phyloP scores from a whole-genome alignment of 2,113 vertebrate species.

The Apaloderma vittatum region DNA sequence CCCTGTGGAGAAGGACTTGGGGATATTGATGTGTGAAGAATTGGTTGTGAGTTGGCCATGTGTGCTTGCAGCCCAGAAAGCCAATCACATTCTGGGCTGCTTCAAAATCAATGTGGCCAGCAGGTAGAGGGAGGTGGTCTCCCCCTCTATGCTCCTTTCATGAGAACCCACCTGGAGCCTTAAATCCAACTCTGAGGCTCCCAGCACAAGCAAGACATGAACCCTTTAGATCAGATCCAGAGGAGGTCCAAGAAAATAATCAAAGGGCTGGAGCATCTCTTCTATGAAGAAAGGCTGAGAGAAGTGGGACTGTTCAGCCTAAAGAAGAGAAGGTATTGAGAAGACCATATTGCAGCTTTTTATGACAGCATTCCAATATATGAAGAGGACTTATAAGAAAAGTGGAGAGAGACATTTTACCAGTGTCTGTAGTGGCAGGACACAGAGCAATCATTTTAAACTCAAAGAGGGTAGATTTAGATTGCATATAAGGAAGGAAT shows the following conservation, averaged over 20 bases:
- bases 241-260: background rate
- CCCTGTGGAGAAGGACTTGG: too few species aligned
- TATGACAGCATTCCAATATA: background rate
- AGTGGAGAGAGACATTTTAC: background rate
- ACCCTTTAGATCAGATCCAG: background rate
- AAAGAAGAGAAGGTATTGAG: background rate
- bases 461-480: background rate
- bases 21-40: too few species aligned
- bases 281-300: background rate
- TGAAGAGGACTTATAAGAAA: background rate
- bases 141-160: accelerated
- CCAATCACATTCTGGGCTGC: too few species aligned
- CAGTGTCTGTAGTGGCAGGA: background rate
- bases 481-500: background rate
- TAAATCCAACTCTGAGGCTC: background rate
- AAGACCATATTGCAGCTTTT: accelerated
- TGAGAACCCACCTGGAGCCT: background rate
- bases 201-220: background rate
- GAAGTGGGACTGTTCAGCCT: accelerated
- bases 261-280: background rate
- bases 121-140: background rate
- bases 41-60: too few species aligned
- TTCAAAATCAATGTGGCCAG: background rate
- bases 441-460: background rate
- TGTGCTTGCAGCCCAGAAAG: too few species aligned